Percentiles rank a stretch among this genome's conserved stretches.
These are phyloP conservation scores for Pycnonotus jocosus DNA, from an alignment of 2,113 vertebrate genomes.

Conservation along the genomic window DNA sequence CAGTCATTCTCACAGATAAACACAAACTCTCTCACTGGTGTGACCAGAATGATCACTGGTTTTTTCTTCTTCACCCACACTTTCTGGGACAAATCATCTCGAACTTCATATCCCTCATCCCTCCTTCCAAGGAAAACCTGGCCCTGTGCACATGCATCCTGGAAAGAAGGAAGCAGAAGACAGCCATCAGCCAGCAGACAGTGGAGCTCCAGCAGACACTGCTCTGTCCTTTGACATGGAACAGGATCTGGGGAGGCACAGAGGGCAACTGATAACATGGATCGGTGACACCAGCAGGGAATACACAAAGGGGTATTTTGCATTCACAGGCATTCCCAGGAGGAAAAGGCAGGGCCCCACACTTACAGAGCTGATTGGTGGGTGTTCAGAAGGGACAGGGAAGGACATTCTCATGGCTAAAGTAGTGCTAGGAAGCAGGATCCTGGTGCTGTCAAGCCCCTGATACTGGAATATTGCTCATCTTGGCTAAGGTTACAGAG, in stretches of 20 bases:
- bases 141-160: slow-evolving; percentile 88
- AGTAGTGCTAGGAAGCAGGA: neutral
- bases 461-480: neutral
- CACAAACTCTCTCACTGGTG: slow-evolving; percentile 79
- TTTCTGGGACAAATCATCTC: slow-evolving; percentile 69
- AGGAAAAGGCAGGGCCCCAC: neutral
- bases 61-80: slow-evolving; percentile 81
- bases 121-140: slow-evolving; percentile 82
- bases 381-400: neutral
- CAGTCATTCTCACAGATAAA: slow-evolving; percentile 84
- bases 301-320: neutral
- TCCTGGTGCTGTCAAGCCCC: neutral
- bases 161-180: neutral
- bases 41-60: slow-evolving; percentile 76
- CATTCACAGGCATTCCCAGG: neutral
- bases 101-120: slow-evolving; percentile 79
- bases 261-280: rapidly evolving
- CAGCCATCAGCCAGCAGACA: neutral
- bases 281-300: neutral
- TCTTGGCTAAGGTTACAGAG: neutral
- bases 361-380: neutral
- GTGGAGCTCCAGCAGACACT: neutral
- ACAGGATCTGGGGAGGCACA: neutral
- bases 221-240: neutral
- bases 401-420: neutral